Conservation (phyloP, 2,888 invertebrate genomes). For the Epiblema foenella region DNA sequence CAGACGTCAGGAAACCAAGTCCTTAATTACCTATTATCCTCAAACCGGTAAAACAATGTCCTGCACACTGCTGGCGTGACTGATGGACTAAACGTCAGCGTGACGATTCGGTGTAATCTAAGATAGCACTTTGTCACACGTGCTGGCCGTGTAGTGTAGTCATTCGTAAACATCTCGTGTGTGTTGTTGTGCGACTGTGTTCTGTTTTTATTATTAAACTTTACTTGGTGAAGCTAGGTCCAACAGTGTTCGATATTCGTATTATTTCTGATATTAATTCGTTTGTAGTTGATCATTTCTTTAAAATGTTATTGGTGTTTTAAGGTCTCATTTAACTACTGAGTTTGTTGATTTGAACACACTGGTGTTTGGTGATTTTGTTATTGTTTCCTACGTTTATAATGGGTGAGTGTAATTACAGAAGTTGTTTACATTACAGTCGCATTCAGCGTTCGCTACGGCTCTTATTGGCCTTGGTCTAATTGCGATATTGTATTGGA, state of each 20-base stretch:
- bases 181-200: slow-evolving; percentile 33
- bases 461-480: slow-evolving; percentile 26
- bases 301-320: not conserved
- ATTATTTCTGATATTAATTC: not conserved
- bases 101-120: slow-evolving; percentile 16
- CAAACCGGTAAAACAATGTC: slow-evolving; percentile 18
- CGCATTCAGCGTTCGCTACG: not conserved
- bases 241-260: not conserved
- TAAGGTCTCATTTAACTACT: not conserved
- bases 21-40: slow-evolving; percentile 17
- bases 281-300: not conserved
- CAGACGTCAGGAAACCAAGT: slow-evolving; percentile 8
- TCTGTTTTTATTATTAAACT: slow-evolving; percentile 16
- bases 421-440: slow-evolving; percentile 17
- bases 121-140: slow-evolving; percentile 21
- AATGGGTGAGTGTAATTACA: slow-evolving; percentile 7
- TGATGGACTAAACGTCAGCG: slow-evolving; percentile 1
- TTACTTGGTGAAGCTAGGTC: not conserved
- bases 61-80: slow-evolving; percentile 6
- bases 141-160: slow-evolving; percentile 6
- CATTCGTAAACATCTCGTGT: slow-evolving; percentile 35
- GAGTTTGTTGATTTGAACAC: no score
- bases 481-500: slow-evolving; percentile 30
- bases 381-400: slow-evolving; percentile 3
- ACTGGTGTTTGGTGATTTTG: not conserved